Evolutionary conservation across 2,797 vertebrate genomes (phyloP), one percentile per base, ranked within the genome.

Genomic region (Pyrocephalus nanus): DNA sequence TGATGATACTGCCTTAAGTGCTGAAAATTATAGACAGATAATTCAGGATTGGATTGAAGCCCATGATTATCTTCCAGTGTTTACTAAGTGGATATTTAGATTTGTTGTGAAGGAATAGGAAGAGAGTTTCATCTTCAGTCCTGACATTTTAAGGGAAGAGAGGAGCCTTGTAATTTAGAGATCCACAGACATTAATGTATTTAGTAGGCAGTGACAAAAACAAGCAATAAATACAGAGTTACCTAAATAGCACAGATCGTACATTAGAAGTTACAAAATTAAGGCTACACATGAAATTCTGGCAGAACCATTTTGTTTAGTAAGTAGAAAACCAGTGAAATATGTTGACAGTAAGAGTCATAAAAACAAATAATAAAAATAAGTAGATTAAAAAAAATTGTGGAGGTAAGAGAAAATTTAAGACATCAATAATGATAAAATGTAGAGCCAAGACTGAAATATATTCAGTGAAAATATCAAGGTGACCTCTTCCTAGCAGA

Each of bases 321-420:
- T 91, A 90, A 92, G 93, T 85, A 92, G 77, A 93, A 95, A 97
- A 93, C 38, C 27, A 34, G 66, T 94, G 93, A 95, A 97, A 96
- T 94, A 94, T 95, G 93, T 94, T 95, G 95, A 96, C 95, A 96
- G 80, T 54, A 79, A 88, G 47, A 77, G 92, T 82, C 86, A 93
- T 96, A 95, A 96, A 93, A 95, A 75, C 90, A 97, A 96, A 95
- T 93, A 86, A 94, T 93, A 95, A 96, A 97, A 95, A 87, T 87
- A 96, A 94, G 67, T 87, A 93, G 73, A 95, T 93, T 91, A 64
- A 90, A 96, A 95, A 92, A 94, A 92, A 36, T 6, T 78, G 88
- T 76, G 70, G 79, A 90, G 73, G 73, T 90, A 94, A 90, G 86
- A 89, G 79, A 96, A 94, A 93, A 96, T 70, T 76, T 84, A 71